Percentiles rank a stretch among this genome's conserved stretches.
Conservation (phyloP, 1,140 invertebrate species). For the Drosophila azteca region DNA sequence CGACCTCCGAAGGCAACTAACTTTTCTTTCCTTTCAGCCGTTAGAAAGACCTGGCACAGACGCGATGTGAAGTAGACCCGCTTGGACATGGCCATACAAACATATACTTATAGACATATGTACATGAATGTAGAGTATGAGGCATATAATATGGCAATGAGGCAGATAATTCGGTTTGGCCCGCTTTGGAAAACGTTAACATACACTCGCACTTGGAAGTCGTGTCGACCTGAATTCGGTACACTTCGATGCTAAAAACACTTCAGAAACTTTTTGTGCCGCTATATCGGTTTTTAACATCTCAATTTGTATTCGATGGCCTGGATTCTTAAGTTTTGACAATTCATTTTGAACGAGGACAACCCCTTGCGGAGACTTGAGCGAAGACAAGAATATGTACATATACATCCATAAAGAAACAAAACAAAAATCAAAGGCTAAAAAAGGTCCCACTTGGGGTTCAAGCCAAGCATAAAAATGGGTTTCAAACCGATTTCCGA, state of each 20-base stretch:
- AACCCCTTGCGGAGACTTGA: background rate
- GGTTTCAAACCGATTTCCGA: slow-evolving; percentile 59
- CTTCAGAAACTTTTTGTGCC: background rate
- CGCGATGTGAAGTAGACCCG: too few relatives aligned
- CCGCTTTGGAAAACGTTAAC: slow-evolving; percentile 47
- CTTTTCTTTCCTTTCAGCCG: too few relatives aligned
- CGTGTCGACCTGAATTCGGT: slow-evolving; percentile 11
- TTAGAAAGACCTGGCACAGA: too few relatives aligned
- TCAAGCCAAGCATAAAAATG: slow-evolving; percentile 36
- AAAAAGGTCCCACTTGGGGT: slow-evolving; percentile 27
- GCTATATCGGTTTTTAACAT: slow-evolving; percentile 5
- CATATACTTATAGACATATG: too few relatives aligned
- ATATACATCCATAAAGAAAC: slow-evolving; percentile 7
- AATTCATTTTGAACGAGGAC: slow-evolving; percentile 1
- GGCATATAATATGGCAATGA: slow-evolving; percentile 10
- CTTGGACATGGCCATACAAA: too few relatives aligned
- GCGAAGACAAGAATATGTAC: background rate
- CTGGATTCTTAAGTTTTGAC: background rate
- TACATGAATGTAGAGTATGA: too few relatives aligned
- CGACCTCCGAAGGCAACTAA: too few relatives aligned
- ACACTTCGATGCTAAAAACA: background rate
- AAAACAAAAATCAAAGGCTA: slow-evolving; percentile 46
- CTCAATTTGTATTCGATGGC: slow-evolving; percentile 14
- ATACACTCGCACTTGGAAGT: slow-evolving; percentile 26
- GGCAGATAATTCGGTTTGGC: slow-evolving; percentile 45